Evolutionary conservation across 2,888 invertebrate genomes (phyloP), one percentile per base, ranked within the genome.

Genomic region (Epinotia demarniana): DNA sequence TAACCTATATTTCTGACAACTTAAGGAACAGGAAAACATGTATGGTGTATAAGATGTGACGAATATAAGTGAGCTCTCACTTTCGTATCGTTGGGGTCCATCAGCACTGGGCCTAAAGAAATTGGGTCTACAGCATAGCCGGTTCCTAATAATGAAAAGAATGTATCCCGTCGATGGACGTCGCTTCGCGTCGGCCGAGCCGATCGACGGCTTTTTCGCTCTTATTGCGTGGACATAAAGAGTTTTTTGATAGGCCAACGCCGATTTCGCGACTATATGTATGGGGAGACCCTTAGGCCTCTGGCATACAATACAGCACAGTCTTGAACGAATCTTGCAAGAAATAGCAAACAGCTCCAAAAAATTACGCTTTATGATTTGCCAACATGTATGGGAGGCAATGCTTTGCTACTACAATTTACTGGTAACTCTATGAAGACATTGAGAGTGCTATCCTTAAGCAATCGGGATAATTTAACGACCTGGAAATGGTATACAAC

Each of bases 401-500:
- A 33, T 33, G 33, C 33, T 33, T 33, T 33, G 33, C 49, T 53
- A 53, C n/a, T 6, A 5, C 12, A 53, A 53, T 43, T 23, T 13
- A 27, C 19, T 60, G 11, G 23, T 27, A 53, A 64, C 43, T 58
- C 39, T 5, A 69, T 69, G 60, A 60, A 60, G 69, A 58, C 69
- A 58, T 43, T 27, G 57, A 19, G 5, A 33, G 11, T 11, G 43
- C 23, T 9, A 58, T 69, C 68, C 68, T 60, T 43, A 39, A 69
- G 58, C 60, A 69, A 69, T 58, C 68, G 58, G 23, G 13, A 60
- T 60, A 60, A 69, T 69, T 69, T 60, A 46, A 69, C 69, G 69
- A 46, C 27, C 69, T 49, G 69, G 46, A 60, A 53, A 69, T 69
- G 60, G 49, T 69, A 69, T 58, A 60, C 58, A 49, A 49, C 64